Evolutionary conservation across 2,797 vertebrate genomes (phyloP), one percentile per base, ranked within the genome.

Genomic region (Schizopygopsis malacanthus): DNA sequence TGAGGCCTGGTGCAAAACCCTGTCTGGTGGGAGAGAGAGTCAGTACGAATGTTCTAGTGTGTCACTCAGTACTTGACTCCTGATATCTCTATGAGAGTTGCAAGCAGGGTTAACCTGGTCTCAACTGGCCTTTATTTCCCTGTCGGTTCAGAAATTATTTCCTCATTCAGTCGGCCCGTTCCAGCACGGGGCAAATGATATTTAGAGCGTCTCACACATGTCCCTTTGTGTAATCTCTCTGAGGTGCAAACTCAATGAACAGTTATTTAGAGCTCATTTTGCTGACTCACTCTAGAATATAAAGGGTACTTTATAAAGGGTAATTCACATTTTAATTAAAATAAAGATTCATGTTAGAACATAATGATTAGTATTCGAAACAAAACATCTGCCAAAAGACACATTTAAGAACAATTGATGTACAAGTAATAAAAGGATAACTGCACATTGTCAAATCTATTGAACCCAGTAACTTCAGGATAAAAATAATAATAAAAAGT

Each of bases 1-100:
- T 61, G 72, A 79, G 76, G 56, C 59, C 28, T 77, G 67, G 84
- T 81, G 50, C 50, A 61, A 61, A n/a, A 16, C n/a, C 56, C 47
- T 81, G 84, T 82, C 88, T 77, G n/a, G 54, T 85, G 87, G 86
- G 87, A 87, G 41, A 87, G 25, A 25, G 72, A 80, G 86, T 90
- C 90, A 85, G 43, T 72, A 73, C 39, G 50, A 85, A 90, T 90
- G 87, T 91, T 72, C 90, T 81, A 50, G 76, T 47, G 28, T 90
- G 90, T 86, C 90, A 89, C 65, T 90, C 88, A 91, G 61, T 39
- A 28, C 71, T 73, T 69, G 61, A 33, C 75, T 89, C 52, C 33
- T 88, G 86, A 85, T 85, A 61, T 83, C 85, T 89, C 75, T 72
- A 79, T 82, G 52, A 65, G 82, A 86, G 82, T 52, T 82, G 77